Percentiles rank a stretch among this genome's conserved stretches.
phyloP scores from a whole-genome alignment of 2,888 invertebrate species.

The Coenonympha glycerion region DNA sequence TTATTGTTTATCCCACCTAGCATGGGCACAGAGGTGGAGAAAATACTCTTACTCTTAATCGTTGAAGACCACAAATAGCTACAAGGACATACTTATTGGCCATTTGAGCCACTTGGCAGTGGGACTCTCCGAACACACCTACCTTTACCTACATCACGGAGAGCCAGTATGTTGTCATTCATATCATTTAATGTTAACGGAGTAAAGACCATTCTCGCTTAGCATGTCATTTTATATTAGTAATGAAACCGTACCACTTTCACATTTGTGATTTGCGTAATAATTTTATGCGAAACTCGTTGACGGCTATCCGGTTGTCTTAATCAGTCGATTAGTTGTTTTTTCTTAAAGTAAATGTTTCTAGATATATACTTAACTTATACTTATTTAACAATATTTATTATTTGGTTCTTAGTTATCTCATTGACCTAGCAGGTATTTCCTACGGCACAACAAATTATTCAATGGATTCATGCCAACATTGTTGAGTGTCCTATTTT shows the following conservation, averaged over 20 bases:
- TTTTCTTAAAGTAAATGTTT: not conserved
- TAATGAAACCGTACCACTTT: conserved; percentile 23
- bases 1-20: too few relatives aligned
- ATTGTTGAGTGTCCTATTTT: too few relatives aligned
- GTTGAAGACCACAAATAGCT: not conserved
- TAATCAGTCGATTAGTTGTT: conserved; percentile 6
- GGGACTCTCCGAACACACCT: not conserved
- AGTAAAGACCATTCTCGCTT: conserved; percentile 12
- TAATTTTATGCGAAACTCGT: conserved; percentile 25
- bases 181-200: conserved; percentile 7
- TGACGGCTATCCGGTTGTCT: conserved; percentile 14
- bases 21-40: too few relatives aligned
- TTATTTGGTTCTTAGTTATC: too few relatives aligned
- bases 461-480: too few relatives aligned
- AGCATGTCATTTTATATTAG: conserved; percentile 14
- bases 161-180: not conserved
- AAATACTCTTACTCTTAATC: too few relatives aligned
- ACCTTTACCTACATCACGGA: not conserved
- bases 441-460: too few relatives aligned
- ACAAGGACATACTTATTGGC: not conserved
- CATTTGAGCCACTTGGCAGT: not conserved
- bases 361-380: too few relatives aligned
- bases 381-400: too few relatives aligned
- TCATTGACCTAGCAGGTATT: too few relatives aligned
- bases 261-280: conserved; percentile 24